Conservation (phyloP, 1,140 invertebrate genomes). For the Metopolophium dirhodum region DNA sequence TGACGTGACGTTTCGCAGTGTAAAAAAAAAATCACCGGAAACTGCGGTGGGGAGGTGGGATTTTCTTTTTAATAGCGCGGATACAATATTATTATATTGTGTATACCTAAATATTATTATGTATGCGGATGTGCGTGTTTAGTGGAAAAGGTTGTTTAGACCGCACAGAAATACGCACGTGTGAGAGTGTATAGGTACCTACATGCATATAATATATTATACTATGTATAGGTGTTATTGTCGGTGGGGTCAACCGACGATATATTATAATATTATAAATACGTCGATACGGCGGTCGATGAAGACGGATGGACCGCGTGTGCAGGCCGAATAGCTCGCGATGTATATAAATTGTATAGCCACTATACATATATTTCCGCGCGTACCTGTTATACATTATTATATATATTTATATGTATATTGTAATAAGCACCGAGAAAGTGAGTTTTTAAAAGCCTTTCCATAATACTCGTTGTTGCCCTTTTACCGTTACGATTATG, state of each 20-base stretch:
- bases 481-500: neutral
- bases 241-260: neutral
- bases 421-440: neutral
- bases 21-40: slow-evolving; percentile 18
- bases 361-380: neutral
- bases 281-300: neutral
- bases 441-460: neutral
- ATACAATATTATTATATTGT: neutral
- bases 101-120: neutral
- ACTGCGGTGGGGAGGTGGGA: neutral
- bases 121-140: neutral
- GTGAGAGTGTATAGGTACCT: neutral
- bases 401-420: neutral
- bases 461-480: neutral
- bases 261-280: neutral
- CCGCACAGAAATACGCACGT: neutral
- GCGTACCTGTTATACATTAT: neutral
- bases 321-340: neutral
- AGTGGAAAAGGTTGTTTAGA: slow-evolving; percentile 15
- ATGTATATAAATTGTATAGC: too few relatives aligned
- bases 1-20: neutral
- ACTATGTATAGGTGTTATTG: neutral
- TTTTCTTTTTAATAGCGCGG: neutral
- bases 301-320: slow-evolving; percentile 16
- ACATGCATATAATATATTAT: neutral